These are phyloP conservation scores for Scortum barcoo DNA, from an alignment of 2,113 vertebrate genomes.

Conservation along the genomic window DNA sequence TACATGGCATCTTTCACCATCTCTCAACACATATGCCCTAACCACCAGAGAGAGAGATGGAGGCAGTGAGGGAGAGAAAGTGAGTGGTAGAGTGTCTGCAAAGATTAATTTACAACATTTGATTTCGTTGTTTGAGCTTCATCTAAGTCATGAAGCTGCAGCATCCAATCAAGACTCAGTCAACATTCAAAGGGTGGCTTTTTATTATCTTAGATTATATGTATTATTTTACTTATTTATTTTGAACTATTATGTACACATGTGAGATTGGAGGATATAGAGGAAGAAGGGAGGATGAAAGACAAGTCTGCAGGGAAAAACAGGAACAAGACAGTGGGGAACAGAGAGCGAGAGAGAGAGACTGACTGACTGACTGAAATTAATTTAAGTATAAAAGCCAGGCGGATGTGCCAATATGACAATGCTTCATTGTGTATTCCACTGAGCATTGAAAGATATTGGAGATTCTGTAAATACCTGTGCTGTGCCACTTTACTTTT, in stretches of 20 bases:
- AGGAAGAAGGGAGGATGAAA: not conserved
- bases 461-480: constrained; percentile 28
- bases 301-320: not conserved
- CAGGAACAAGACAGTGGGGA: not conserved
- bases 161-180: constrained; percentile 64
- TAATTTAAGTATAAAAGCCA: not conserved
- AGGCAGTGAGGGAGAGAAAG: not conserved
- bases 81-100: constrained; percentile 22
- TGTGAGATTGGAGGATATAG: constrained; percentile 27
- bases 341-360: not conserved
- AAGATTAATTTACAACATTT: constrained; percentile 60
- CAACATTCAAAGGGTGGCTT: constrained; percentile 50
- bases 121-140: constrained; percentile 60
- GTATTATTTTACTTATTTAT: constrained; percentile 47
- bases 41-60: not conserved
- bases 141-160: constrained; percentile 37
- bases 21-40: not conserved
- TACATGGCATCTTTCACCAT: not conserved
- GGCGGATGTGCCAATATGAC: constrained; percentile 6
- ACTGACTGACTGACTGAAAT: not conserved
- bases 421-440: constrained; percentile 7
- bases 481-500: constrained; percentile 15
- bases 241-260: constrained; percentile 41
- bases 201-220: constrained; percentile 50
- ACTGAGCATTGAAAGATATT: constrained; percentile 25